Percentiles rank a stretch among this genome's conserved stretches.
These are phyloP conservation scores for Drosophila meridionalis DNA, from an alignment of 2,888 invertebrate genomes.

Conservation along the genomic window DNA sequence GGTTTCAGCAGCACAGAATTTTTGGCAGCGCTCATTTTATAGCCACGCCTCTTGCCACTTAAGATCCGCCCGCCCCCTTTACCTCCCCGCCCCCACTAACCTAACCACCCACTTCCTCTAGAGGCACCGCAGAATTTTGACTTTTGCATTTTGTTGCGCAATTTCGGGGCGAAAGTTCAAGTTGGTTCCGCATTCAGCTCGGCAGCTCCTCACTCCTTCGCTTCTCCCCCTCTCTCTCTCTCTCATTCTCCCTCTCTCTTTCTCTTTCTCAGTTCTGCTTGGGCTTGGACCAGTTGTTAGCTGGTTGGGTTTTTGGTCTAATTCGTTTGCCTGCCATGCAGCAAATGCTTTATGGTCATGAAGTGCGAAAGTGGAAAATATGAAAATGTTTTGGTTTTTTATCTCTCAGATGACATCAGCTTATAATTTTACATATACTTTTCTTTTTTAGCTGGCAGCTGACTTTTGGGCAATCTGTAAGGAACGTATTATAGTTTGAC, in stretches of 20 bases:
- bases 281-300: conserved; percentile 24
- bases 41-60: conserved; percentile 59
- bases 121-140: conserved; percentile 64
- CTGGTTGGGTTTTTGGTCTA: conserved; percentile 61
- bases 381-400: conserved; percentile 54
- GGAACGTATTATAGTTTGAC: neutral
- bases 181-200: conserved; percentile 58
- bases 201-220: neutral
- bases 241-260: conserved; percentile 3
- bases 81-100: neutral
- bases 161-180: conserved; percentile 76
- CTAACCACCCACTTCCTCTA: conserved; percentile 17
- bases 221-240: conserved; percentile 5
- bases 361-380: conserved; percentile 80
- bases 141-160: conserved; percentile 81
- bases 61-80: neutral
- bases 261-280: conserved; percentile 18
- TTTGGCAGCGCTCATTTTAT: conserved; percentile 74
- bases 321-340: conserved; percentile 68
- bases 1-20: conserved; percentile 73
- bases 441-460: neutral
- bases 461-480: neutral
- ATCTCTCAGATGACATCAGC: conserved; percentile 42
- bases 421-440: conserved; percentile 15
- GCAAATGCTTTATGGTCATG: conserved; percentile 79